A percentile compares a stretch with the other conserved stretches of the same genome.
These are phyloP conservation scores for Oxytorus armatus DNA, from an alignment of 2,888 invertebrate genomes.

Conservation along the genomic window DNA sequence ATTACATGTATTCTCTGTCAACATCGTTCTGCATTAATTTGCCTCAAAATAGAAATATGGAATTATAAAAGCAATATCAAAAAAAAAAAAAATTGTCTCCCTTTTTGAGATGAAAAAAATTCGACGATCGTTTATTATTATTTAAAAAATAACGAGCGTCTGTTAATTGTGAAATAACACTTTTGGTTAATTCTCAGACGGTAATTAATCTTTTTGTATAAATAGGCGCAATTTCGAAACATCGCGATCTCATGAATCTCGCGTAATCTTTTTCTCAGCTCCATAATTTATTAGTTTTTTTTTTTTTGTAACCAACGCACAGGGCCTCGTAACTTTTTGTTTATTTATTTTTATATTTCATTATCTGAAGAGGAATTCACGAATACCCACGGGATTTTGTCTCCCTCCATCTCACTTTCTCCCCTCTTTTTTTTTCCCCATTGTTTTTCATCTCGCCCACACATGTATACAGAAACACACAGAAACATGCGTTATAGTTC, in stretches of 20 bases:
- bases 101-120: background rate
- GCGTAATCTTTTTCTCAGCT: slow-evolving; percentile 14
- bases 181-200: background rate
- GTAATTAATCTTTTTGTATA: background rate
- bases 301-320: slow-evolving; percentile 8
- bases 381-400: slow-evolving; percentile 43
- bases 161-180: background rate
- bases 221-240: background rate
- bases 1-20: too few relatives aligned
- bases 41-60: too few relatives aligned
- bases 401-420: slow-evolving; percentile 21
- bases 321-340: slow-evolving; percentile 9
- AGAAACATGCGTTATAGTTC: slow-evolving; percentile 36
- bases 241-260: slow-evolving; percentile 5
- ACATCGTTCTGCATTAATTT: background rate
- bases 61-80: background rate
- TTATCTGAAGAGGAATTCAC: slow-evolving; percentile 33
- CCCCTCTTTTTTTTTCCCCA: slow-evolving; percentile 47
- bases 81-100: too few relatives aligned
- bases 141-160: too few relatives aligned
- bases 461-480: background rate
- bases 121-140: background rate
- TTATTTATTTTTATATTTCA: slow-evolving; percentile 36
- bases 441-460: slow-evolving; percentile 58
- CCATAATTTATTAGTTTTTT: background rate